Evolutionary conservation across 1,140 invertebrate genomes (phyloP), one percentile per base, ranked within the genome.

Genomic region (Spodoptera litura): DNA sequence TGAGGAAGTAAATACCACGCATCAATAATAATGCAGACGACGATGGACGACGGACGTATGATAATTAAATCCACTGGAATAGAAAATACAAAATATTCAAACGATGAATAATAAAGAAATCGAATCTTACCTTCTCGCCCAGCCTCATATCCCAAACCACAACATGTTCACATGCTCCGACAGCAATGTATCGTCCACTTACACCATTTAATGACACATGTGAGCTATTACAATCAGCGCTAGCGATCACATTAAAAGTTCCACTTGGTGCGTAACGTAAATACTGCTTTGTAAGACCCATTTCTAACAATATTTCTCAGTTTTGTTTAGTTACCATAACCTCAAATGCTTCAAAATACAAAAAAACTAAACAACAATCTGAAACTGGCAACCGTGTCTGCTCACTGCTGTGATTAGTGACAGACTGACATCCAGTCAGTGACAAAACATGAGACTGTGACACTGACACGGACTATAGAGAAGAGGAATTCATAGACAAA

Each of bases 281-380:
- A 96, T 99, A 99, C 95, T 99, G 98, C 91, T 99, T 99, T 25
- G 99, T 99, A 82, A 99, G 94, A 79, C 98, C 98, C 99, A 99
- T 99, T 84, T 86, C 95, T 56, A 44, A 64, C 58, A 59, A 61
- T 78, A 73, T 64, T 15, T 20, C 31, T 35, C 9, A 44, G 9
- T 9, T 71, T 70, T 53, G 51, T 25, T 70, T 56, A 59, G 15
- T n/a, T 6, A 31, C 15, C 55, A 31, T 71, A 64, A 77, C 74
- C 61, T 77, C 15, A 27, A 76, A 75, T 15, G 31, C 20, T 25
- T 8, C 13, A 53, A 49, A 53, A n/a, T 25, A n/a, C n/a, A 15
- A 49, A 13, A n/a, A 53, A 31, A 31, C 31, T 31, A 31, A 31
- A 31, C 31, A 31, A 31, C 31, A 31, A 31, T 5, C 20, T 20